Evolutionary conservation across 2,113 vertebrate genomes (phyloP), one percentile per base, ranked within the genome.

Genomic region (Vulpes vulpes): DNA sequence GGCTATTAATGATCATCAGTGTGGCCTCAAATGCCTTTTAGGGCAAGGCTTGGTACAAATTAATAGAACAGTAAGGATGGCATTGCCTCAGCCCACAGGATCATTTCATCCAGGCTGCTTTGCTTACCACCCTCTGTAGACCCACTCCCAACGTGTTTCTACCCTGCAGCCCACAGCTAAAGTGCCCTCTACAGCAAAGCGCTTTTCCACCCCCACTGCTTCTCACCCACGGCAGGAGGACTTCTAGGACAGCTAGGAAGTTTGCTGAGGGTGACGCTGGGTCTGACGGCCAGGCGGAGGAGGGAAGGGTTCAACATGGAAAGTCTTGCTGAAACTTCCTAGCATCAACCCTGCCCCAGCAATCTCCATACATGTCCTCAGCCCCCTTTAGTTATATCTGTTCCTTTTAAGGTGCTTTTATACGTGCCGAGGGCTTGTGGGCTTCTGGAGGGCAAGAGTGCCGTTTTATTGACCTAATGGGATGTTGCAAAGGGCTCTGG

Each of bases 341-440:
- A 1, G 5, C 27, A 7, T 22, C 11, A 4, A 0, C 5, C 1
- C 5, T 3, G 49, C 5, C 32, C 64, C 0, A 3, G 15, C 25
- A 20, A 15, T 27, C 59, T 57, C 67, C 57, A 2, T 25, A 32
- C 15, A 4, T 38, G 25, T 14, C 12, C 0, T 0, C 23, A 8
- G 73, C 4, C 17, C 32, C 8, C 7, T 9, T 53, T 6, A 25
- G 15, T 17, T 59, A 3, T 3, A 16, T 60, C 55, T 71, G 23
- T 2, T 51, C n/a, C 62, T 16, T 74, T 32, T 14, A 8, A 62
- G 11, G 23, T 53, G 23, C 19, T 87, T 57, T 87, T 57, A 5
- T 49, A 76, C 2, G 0, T 0, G 14, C 2, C 25, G 1, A 12
- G 25, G 27, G 27, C 30, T 0, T 53, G 17, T 71, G 69, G 64